phyloP scores from a whole-genome alignment of 2,113 vertebrate species.

The Cyrtonyx montezumae region DNA sequence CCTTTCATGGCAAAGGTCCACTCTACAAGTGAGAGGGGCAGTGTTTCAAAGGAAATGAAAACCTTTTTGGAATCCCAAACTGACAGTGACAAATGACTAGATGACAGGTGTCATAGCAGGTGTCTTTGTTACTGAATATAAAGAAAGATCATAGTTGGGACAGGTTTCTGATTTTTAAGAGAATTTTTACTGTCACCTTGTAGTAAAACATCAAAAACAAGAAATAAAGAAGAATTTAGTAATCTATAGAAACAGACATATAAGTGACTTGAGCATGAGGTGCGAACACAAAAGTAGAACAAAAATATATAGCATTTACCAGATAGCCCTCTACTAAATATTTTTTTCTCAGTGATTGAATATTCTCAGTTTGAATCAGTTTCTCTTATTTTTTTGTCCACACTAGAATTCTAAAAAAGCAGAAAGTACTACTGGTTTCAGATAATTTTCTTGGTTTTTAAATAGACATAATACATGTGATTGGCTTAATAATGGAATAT shows the following conservation, averaged over 20 bases:
- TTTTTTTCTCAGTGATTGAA: background rate
- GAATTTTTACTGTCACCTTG: background rate
- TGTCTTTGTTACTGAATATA: slow-evolving; percentile 13
- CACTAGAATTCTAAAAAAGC: background rate
- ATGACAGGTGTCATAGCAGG: background rate
- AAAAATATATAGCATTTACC: background rate
- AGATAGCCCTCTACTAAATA: background rate
- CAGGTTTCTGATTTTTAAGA: background rate
- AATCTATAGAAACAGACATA: background rate
- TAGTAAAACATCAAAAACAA: background rate
- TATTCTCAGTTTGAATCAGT: slow-evolving; percentile 18
- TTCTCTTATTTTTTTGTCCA: background rate
- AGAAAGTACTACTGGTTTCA: background rate
- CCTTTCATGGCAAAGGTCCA: background rate
- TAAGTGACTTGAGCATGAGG: background rate
- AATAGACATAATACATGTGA: background rate
- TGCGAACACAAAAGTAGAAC: background rate
- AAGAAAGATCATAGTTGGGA: background rate
- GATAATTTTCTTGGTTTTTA: background rate
- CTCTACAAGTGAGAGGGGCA: background rate
- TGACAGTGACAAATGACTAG: background rate
- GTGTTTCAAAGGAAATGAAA: slow-evolving; percentile 18
- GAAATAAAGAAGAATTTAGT: background rate
- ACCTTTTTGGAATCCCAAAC: background rate
- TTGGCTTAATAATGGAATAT: slow-evolving; percentile 4